These are phyloP conservation scores for Rattus rattus DNA, from an alignment of 2,113 vertebrate species.

Conservation along the genomic window DNA sequence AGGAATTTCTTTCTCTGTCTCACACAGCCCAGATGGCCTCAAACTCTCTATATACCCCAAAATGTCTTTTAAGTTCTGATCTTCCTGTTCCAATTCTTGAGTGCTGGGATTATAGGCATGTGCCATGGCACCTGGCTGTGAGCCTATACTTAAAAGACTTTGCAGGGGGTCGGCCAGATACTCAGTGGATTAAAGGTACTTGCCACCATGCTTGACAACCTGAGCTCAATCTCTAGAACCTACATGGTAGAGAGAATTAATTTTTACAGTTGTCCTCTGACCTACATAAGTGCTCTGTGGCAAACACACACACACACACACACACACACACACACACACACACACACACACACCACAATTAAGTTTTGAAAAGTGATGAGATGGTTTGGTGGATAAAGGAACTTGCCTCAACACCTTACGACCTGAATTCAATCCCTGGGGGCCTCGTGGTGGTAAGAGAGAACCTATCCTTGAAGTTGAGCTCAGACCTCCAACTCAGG, in stretches of 20 bases:
- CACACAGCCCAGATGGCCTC: neutral
- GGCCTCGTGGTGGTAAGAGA: neutral
- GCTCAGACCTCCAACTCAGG: neutral
- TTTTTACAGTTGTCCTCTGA: neutral
- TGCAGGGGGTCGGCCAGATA: neutral
- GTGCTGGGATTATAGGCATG: neutral
- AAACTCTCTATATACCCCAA: neutral
- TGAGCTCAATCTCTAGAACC: neutral
- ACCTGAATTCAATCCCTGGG: neutral
- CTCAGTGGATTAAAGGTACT: neutral
- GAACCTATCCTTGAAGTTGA: neutral
- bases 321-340: neutral
- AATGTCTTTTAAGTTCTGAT: neutral
- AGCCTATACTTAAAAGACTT: neutral
- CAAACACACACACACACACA: neutral
- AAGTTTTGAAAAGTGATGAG: neutral
- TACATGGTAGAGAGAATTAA: neutral
- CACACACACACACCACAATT: neutral
- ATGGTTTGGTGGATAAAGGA: neutral
- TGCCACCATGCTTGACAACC: neutral
- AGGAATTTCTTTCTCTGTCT: neutral
- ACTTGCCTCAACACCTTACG: neutral
- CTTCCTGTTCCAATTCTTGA: neutral
- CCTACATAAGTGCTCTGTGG: neutral
- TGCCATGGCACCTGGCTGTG: neutral